Percentiles rank a stretch among this genome's conserved stretches.
phyloP scores from a whole-genome alignment of 2,888 invertebrate genomes.

The Stenichneumon culpator region DNA sequence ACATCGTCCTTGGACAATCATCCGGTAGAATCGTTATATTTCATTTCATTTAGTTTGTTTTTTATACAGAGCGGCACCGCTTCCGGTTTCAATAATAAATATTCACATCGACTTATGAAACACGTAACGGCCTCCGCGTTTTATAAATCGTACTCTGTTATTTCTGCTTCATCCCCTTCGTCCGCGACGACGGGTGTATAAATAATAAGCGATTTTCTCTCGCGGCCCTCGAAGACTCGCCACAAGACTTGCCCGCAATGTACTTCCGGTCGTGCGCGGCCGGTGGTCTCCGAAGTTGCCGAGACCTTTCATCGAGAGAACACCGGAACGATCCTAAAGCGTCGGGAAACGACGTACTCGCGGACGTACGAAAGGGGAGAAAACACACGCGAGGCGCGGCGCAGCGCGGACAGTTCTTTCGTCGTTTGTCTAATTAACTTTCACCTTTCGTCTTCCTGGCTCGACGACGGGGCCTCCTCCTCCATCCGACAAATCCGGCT shows the following conservation, averaged over 20 bases:
- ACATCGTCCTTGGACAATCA: slow-evolving; percentile 44
- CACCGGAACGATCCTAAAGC: slow-evolving; percentile 6
- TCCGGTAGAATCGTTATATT: slow-evolving; percentile 27
- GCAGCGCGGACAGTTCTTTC: slow-evolving; percentile 33
- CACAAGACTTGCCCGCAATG: slow-evolving; percentile 11
- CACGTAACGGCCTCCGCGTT: slow-evolving; percentile 1
- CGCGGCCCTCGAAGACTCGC: background rate
- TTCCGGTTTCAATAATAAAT: slow-evolving; percentile 64
- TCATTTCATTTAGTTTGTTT: slow-evolving; percentile 35
- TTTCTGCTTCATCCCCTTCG: slow-evolving; percentile 7
- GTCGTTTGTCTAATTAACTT: slow-evolving; percentile 54
- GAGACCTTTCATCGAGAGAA: slow-evolving; percentile 23
- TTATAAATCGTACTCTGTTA: slow-evolving; percentile 21
- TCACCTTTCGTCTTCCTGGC: slow-evolving; percentile 49
- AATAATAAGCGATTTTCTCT: slow-evolving; percentile 30
- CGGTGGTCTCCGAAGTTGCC: slow-evolving; percentile 28
- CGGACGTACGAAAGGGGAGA: slow-evolving; percentile 26
- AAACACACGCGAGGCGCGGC: slow-evolving; percentile 13
- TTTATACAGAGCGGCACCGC: slow-evolving; percentile 44
- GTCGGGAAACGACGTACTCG: slow-evolving; percentile 29
- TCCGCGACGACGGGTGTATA: background rate
- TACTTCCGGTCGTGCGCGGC: slow-evolving; percentile 46
- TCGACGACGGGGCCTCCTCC: slow-evolving; percentile 45
- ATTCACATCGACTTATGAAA: slow-evolving; percentile 60
- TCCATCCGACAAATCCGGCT: slow-evolving; percentile 21